phyloP scores from a whole-genome alignment of 2,797 vertebrate genomes.

The Buphagus erythrorhynchus region DNA sequence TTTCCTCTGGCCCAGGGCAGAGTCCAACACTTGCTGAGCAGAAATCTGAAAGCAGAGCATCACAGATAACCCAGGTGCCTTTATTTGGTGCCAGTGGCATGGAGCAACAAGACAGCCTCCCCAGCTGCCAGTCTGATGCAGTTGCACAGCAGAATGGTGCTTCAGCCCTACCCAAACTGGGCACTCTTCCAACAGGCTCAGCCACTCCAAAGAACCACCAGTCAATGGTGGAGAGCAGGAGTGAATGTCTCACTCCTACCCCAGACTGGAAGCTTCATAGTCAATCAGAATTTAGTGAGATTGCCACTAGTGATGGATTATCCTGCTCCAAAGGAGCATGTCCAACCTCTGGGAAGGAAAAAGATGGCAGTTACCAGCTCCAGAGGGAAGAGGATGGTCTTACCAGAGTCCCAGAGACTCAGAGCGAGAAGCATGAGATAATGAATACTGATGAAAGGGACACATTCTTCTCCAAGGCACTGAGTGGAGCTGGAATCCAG shows the following conservation, averaged over 20 bases:
- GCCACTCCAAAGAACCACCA: background rate
- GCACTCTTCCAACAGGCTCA: background rate
- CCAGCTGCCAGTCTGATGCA: background rate
- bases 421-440: background rate
- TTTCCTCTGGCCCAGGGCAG: background rate
- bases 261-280: conserved; percentile 34
- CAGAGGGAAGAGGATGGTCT: conserved; percentile 18
- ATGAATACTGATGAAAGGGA: background rate
- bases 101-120: background rate
- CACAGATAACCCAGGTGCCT: conserved; percentile 11
- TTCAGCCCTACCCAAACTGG: background rate
- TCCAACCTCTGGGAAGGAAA: background rate
- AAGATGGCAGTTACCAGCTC: background rate
- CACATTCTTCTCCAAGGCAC: background rate
- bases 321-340: background rate
- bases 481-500: conserved; percentile 22
- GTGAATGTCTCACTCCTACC: conserved; percentile 22
- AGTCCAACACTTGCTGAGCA: background rate
- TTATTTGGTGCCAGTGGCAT: background rate
- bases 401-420: background rate
- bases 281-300: background rate
- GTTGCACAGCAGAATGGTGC: background rate
- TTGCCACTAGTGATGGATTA: background rate
- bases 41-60: background rate
- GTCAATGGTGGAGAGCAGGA: background rate